phyloP scores from a whole-genome alignment of 2,113 vertebrate genomes.

The Lucifuga dentata region DNA sequence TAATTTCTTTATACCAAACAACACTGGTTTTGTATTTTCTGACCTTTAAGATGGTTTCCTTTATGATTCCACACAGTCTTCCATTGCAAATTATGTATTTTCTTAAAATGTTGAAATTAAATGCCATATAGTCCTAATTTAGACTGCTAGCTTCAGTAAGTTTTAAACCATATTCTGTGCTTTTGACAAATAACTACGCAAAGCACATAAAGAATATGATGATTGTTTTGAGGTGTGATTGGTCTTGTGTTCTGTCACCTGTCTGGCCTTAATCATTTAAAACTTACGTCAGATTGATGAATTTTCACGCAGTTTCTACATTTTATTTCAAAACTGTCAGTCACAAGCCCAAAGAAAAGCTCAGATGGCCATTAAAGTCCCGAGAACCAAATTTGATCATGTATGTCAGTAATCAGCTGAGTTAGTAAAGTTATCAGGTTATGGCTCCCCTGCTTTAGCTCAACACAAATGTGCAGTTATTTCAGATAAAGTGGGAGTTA shows the following conservation, averaged over 20 bases:
- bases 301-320: not conserved
- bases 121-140: no score
- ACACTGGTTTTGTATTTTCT: not conserved
- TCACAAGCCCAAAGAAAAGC: not conserved
- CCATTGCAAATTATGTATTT: no score
- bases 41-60: not conserved
- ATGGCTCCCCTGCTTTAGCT: no score
- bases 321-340: not conserved
- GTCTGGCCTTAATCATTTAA: not conserved
- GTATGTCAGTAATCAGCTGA: not conserved
- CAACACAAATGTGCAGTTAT: no score
- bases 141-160: no score
- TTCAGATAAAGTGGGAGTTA: not conserved
- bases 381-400: not conserved
- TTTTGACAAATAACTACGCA: no score
- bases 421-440: no score
- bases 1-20: not conserved
- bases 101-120: no score
- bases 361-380: conserved; percentile 6
- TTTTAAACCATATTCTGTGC: no score
- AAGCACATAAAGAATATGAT: no score
- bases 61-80: no score
- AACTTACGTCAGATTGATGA: not conserved
- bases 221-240: no score
- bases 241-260: not conserved